A percentile compares a stretch with the other conserved stretches of the same genome.
phyloP scores from a whole-genome alignment of 23 tunicate species.

The Diplosoma virens region DNA sequence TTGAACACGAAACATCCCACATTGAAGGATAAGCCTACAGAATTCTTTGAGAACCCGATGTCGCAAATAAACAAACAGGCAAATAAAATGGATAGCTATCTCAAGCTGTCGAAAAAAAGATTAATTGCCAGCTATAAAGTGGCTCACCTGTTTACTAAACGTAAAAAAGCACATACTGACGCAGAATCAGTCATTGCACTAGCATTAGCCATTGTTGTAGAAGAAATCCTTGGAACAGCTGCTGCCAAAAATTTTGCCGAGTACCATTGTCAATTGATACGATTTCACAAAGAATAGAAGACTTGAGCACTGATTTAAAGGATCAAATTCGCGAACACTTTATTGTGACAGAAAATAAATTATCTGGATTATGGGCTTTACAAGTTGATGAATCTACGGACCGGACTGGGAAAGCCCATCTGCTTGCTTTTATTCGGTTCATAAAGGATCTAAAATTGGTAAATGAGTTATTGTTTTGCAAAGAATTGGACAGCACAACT shows the following conservation, averaged over 20 bases:
- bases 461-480: conserved; percentile 67
- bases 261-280: conserved; percentile 45
- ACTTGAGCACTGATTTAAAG: conserved; percentile 51
- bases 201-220: conserved; percentile 63
- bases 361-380: conserved; percentile 48
- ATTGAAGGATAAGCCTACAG: conserved; percentile 55
- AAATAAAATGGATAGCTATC: conserved; percentile 49
- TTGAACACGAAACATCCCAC: conserved; percentile 54
- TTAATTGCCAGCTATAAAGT: conserved; percentile 57
- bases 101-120: conserved; percentile 65
- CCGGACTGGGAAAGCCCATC: conserved; percentile 60
- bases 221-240: conserved; percentile 52
- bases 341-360: conserved; percentile 29
- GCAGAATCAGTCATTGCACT: conserved; percentile 65
- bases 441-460: conserved; percentile 45
- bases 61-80: conserved; percentile 61
- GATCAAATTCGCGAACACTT: conserved; percentile 57
- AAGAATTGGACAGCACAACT: conserved; percentile 49
- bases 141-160: conserved; percentile 64
- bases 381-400: conserved; percentile 61
- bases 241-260: conserved; percentile 54
- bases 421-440: conserved; percentile 65
- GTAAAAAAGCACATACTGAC: conserved; percentile 68
- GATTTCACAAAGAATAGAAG: conserved; percentile 48
- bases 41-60: conserved; percentile 55